These are phyloP conservation scores for Danionella dracula DNA, from an alignment of 2,797 vertebrate species.

Conservation along the genomic window DNA sequence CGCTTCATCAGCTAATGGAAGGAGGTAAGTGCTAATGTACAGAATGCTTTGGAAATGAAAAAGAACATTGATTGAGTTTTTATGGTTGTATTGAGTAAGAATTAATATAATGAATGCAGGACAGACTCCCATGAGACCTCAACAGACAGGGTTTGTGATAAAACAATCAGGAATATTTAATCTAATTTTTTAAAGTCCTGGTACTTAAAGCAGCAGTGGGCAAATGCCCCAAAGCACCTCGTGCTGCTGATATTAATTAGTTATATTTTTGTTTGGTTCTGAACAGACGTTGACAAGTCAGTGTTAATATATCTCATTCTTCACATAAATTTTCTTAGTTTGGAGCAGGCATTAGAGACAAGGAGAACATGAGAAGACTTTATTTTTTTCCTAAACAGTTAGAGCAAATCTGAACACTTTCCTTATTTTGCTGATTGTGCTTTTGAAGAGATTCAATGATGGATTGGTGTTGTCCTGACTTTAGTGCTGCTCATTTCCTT, in stretches of 20 bases:
- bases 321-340: not conserved
- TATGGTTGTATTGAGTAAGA: not conserved
- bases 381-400: not conserved
- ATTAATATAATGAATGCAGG: not conserved
- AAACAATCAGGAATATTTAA: no score
- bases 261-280: no score
- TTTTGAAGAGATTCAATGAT: not conserved
- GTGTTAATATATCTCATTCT: no score
- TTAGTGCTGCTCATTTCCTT: not conserved
- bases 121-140: not conserved
- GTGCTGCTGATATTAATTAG: no score
- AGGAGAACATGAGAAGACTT: not conserved
- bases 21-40: not conserved
- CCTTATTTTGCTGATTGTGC: not conserved
- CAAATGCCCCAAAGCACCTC: no score
- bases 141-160: not conserved
- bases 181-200: no score
- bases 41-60: not conserved
- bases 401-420: not conserved
- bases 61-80: not conserved
- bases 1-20: constrained; percentile 8
- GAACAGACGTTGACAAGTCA: no score
- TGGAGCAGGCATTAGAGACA: not conserved
- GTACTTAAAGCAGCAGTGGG: no score
- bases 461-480: not conserved